Evolutionary conservation across 2,797 vertebrate species (phyloP).

Genomic region (Chloroceryle inda): DNA sequence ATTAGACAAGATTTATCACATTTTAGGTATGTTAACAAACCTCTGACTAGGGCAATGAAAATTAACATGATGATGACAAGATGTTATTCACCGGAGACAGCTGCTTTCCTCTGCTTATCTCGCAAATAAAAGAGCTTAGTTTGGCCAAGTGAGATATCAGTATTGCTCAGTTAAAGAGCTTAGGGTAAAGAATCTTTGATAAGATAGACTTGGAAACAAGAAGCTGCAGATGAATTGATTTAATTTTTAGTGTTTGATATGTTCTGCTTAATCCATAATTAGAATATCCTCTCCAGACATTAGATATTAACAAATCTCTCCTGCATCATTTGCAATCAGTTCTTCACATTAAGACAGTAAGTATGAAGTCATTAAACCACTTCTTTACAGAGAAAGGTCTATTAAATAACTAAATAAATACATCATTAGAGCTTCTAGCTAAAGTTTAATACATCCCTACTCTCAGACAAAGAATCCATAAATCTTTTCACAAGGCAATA

Average conservation of each 20-base stretch:
- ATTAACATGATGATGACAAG: neutral
- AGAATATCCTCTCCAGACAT: neutral
- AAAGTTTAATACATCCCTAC: neutral
- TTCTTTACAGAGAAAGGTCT: neutral
- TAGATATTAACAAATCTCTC: neutral
- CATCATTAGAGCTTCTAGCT: neutral
- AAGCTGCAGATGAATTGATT: neutral
- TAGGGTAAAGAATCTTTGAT: neutral
- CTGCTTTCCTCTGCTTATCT: neutral
- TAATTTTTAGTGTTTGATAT: neutral
- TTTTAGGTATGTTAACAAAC: neutral
- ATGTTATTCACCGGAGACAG: neutral
- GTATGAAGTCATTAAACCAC: neutral
- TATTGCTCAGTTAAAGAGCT: neutral
- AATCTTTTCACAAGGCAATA: neutral
- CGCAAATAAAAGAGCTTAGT: neutral
- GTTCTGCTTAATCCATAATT: neutral
- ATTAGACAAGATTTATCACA: neutral
- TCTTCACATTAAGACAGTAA: neutral
- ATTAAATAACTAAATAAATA: neutral
- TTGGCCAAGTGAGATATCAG: neutral
- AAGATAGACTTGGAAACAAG: neutral
- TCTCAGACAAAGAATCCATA: neutral
- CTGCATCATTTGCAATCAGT: neutral
- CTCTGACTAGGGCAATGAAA: neutral